Evolutionary conservation across 2,888 invertebrate species (phyloP).

Genomic region (Chymomyza amoena): DNA sequence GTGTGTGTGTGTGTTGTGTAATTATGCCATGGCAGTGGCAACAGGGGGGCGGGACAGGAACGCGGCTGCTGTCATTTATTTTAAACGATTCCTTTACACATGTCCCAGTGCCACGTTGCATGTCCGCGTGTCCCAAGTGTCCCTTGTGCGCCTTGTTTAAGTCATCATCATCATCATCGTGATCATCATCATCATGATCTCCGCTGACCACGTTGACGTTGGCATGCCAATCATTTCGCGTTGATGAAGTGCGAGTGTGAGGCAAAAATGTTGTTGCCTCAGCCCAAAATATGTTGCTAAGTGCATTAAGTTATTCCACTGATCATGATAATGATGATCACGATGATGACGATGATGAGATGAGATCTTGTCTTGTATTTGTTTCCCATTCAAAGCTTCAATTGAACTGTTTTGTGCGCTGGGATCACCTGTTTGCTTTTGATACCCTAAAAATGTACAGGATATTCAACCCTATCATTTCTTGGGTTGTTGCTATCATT

Average conservation of each 20-base stretch:
- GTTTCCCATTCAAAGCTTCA: not conserved
- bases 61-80: conserved; percentile 66
- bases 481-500: not conserved
- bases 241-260: conserved; percentile 73
- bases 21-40: conserved; percentile 53
- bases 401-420: conserved; percentile 6
- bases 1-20: conserved; percentile 52
- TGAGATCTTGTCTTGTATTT: not conserved
- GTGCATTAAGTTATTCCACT: not conserved
- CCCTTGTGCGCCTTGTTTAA: conserved; percentile 3
- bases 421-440: conserved; percentile 27
- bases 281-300: not conserved
- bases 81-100: conserved; percentile 74
- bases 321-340: not conserved
- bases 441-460: conserved; percentile 20
- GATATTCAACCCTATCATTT: not conserved
- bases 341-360: not conserved
- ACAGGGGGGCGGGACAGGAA: not conserved
- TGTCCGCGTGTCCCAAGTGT: not conserved
- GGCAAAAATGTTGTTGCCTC: conserved; percentile 64
- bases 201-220: conserved; percentile 34
- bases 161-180: not conserved
- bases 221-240: conserved; percentile 73
- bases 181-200: not conserved
- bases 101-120: conserved; percentile 42